Conservation (phyloP, 1,140 invertebrate genomes). For the Trachelipus rathkii region DNA sequence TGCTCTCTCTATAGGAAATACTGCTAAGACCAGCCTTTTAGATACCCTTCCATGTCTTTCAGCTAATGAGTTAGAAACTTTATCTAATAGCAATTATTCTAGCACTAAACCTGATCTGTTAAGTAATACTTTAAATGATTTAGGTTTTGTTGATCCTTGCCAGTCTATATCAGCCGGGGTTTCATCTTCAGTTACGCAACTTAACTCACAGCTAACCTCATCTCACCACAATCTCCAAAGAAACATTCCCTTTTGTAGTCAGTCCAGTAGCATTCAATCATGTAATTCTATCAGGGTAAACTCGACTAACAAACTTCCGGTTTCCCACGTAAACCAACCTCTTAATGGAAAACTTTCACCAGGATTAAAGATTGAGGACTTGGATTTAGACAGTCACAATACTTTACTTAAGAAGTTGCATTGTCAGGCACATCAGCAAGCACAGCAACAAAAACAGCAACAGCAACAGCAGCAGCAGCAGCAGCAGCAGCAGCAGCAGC, state of each 20-base stretch:
- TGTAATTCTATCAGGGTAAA: background rate
- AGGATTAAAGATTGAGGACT: background rate
- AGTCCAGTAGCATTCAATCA: background rate
- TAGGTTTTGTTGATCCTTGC: background rate
- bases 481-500: too few species aligned
- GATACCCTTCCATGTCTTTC: background rate
- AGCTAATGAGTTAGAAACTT: background rate
- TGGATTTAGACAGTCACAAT: background rate
- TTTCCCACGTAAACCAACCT: background rate
- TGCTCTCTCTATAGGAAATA: background rate
- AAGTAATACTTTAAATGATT: background rate
- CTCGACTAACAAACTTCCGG: background rate
- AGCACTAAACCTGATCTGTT: background rate
- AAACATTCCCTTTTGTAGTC: slow-evolving; percentile 3
- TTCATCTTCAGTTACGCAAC: background rate
- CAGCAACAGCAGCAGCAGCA: too few species aligned
- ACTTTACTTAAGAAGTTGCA: background rate
- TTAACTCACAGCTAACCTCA: background rate
- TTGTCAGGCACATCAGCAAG: background rate
- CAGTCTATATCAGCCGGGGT: background rate
- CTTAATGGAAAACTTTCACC: background rate
- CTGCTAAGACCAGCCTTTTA: background rate
- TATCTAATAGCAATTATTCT: background rate
- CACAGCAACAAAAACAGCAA: slow-evolving; percentile 4
- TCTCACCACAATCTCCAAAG: background rate